Evolutionary conservation across 2,888 invertebrate species (phyloP), one percentile per base, ranked within the genome.

Genomic region (Callinectes sapidus): DNA sequence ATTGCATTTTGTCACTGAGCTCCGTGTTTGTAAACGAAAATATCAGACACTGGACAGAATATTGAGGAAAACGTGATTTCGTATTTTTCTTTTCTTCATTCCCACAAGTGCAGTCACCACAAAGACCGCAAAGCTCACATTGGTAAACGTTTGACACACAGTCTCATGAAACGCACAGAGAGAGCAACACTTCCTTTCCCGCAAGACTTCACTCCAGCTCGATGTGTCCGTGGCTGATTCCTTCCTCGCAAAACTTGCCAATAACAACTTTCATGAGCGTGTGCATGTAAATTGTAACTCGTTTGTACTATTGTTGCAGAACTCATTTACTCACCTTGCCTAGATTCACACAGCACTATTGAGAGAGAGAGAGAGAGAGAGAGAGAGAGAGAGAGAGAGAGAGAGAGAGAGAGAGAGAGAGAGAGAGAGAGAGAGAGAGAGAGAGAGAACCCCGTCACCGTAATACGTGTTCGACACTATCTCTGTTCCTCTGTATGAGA

Each of bases 381-480:
- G 61, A 61, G 61, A 61, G 61, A 61, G 61, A 61, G 61, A 61
- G 61, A 61, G 61, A 61, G 61, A 61, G 61, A 61, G 61, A 61
- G 61, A 61, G 61, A 61, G 61, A 61, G 61, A 61, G 61, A 61
- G 61, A 61, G 71, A 71, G 71, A 71, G 71, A 71, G 71, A 71
- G 71, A 61, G 61, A 61, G 61, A 61, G 61, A 61, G 61, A 61
- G 61, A 61, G 61, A 61, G 61, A 61, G 61, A 61, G 61, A 61
- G 61, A 61, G 61, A 61, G 61, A 10, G 61, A 10, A 0, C 61
- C 14, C 23, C 61, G 61, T 61, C 61, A 23, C 61, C 61, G 61
- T 61, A 61, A 61, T 61, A 61, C 61, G 61, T 61, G 18, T 61
- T 23, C 61, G 16, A 23, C 61, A 16, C 61, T 61, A 61, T 61